Evolutionary conservation across 2,797 vertebrate species (phyloP).

Genomic region (Phataginus tricuspis): DNA sequence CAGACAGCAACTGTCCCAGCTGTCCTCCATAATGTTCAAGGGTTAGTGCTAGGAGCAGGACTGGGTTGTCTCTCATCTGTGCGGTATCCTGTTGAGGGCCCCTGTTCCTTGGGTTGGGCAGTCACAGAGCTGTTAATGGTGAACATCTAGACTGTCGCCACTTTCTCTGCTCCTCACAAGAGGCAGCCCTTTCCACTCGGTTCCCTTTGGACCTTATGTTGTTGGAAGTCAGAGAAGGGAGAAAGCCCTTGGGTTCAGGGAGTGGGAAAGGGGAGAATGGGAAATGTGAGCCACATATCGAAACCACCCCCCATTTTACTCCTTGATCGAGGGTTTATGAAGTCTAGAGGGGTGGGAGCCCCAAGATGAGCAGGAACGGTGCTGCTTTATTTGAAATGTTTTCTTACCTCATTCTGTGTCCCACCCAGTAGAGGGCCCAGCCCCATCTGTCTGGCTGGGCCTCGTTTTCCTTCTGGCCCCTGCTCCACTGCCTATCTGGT

Average conservation of each 20-base stretch:
- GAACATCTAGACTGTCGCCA: not conserved
- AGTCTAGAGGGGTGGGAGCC: slow-evolving; percentile 34
- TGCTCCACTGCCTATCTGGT: slow-evolving; percentile 66
- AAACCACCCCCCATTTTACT: slow-evolving; percentile 45
- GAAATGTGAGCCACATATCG: slow-evolving; percentile 42
- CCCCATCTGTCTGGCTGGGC: slow-evolving; percentile 67
- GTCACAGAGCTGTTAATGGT: not conserved
- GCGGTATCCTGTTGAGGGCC: not conserved
- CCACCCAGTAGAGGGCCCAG: slow-evolving; percentile 63
- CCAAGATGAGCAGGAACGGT: slow-evolving; percentile 72
- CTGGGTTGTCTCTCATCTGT: not conserved
- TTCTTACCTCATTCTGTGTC: slow-evolving; percentile 82
- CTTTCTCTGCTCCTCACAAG: not conserved
- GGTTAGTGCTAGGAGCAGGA: slow-evolving; percentile 46
- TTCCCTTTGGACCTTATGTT: slow-evolving; percentile 39
- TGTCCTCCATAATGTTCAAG: slow-evolving; percentile 63
- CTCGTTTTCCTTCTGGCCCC: slow-evolving; percentile 33
- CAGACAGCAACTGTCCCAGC: not conserved
- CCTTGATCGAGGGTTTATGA: not conserved
- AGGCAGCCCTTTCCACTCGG: not conserved
- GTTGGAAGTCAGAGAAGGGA: slow-evolving; percentile 35
- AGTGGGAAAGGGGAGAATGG: not conserved
- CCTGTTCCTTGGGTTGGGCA: not conserved
- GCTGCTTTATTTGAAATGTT: slow-evolving; percentile 83
- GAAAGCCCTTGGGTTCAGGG: slow-evolving; percentile 5